Conservation (phyloP, 2,113 vertebrate species). For the Chaetorhynchus papuensis region DNA sequence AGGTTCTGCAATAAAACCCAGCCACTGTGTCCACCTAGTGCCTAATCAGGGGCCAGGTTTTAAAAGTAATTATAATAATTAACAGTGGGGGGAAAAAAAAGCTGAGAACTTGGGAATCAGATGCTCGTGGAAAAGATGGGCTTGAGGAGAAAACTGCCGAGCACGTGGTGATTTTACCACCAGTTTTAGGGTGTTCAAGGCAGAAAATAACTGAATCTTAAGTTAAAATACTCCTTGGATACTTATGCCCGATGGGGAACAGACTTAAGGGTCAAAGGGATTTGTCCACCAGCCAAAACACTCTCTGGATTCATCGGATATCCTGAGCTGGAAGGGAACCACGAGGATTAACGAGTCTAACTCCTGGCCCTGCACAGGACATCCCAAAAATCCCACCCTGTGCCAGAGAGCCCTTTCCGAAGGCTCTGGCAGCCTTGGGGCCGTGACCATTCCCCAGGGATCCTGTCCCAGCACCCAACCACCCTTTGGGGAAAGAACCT, state of each 20-base stretch:
- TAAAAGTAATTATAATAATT: constrained; percentile 11
- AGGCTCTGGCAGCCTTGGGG: background rate
- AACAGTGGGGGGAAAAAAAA: background rate
- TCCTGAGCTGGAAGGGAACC: background rate
- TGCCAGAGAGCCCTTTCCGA: background rate
- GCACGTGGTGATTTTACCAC: background rate
- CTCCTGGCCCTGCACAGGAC: background rate
- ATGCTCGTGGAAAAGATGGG: background rate
- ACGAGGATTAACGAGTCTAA: accelerated
- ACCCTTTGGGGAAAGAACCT: background rate
- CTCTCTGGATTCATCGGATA: background rate
- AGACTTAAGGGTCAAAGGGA: background rate
- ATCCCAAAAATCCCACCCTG: background rate
- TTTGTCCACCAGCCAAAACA: background rate
- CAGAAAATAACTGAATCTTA: background rate
- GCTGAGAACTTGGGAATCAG: background rate
- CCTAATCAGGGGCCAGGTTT: background rate
- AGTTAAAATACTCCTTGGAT: background rate
- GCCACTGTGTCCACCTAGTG: background rate
- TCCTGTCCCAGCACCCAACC: accelerated
- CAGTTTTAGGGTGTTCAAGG: background rate
- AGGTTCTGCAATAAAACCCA: constrained; percentile 33
- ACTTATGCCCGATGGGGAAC: background rate
- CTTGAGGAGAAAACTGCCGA: background rate
- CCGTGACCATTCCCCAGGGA: background rate